Evolutionary conservation across 2,113 vertebrate species (phyloP).

Genomic region (Nothocercus nigrocapillus): DNA sequence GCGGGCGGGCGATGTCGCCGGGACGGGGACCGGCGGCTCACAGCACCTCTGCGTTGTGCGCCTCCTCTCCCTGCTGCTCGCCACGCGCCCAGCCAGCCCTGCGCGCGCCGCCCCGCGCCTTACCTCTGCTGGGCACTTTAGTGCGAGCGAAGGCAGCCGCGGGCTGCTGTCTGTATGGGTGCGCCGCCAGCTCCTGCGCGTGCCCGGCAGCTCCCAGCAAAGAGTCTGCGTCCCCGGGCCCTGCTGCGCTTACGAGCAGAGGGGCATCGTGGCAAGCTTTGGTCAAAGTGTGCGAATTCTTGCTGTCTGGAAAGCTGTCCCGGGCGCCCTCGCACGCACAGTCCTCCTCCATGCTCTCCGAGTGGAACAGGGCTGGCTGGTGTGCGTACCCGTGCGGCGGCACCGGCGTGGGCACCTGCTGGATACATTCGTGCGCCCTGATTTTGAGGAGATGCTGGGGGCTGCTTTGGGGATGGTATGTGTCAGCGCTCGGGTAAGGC

Average conservation of each 20-base stretch:
- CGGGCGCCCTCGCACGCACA: conserved; percentile 76
- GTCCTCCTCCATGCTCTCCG: conserved; percentile 99
- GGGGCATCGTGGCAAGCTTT: conserved; percentile 82
- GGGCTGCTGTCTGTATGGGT: conserved; percentile 82
- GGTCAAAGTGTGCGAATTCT: conserved; percentile 77
- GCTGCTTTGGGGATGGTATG: conserved; percentile 77
- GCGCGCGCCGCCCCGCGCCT: conserved; percentile 5
- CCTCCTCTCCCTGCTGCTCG: too few species aligned
- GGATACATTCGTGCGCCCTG: conserved; percentile 84
- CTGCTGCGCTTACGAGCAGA: conserved; percentile 73
- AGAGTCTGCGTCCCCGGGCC: conserved; percentile 83
- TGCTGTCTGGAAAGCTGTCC: conserved; percentile 83
- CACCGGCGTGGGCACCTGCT: conserved; percentile 51
- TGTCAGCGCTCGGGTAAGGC: conserved; percentile 80
- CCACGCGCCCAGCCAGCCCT: too few species aligned
- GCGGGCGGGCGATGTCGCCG: too few species aligned
- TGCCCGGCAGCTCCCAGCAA: conserved; percentile 83
- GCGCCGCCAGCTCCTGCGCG: conserved; percentile 83
- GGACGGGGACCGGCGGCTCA: too few species aligned
- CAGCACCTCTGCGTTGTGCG: too few species aligned
- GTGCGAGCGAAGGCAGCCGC: conserved; percentile 69
- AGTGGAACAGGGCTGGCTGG: conserved; percentile 82
- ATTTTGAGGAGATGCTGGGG: conserved; percentile 95
- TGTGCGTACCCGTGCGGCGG: conserved; percentile 62
- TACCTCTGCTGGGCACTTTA: conserved; percentile 87